Evolutionary conservation across 2,888 invertebrate species (phyloP), one percentile per base, ranked within the genome.

Genomic region (Xiphydria camelus): DNA sequence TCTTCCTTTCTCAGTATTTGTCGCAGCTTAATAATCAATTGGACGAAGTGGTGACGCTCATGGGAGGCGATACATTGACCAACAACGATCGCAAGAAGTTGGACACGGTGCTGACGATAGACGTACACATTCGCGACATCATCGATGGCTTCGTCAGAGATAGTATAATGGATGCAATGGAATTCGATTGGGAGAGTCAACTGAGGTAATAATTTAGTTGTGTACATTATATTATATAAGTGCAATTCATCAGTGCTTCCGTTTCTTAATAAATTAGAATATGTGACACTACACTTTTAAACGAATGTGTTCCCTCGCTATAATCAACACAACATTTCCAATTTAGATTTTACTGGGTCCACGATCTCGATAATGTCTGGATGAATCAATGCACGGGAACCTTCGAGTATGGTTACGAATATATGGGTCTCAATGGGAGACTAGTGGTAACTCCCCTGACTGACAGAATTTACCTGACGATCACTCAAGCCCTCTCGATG

Each of bases 171-270:
- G 89, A 91, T 59, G 85, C 86, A 0, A 80, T 85, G 48, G 94
- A 94, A 76, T 95, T 95, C 64, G 89, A 91, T 63, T 95, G 95
- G 95, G 94, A 94, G 75, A 92, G 92, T 65, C 94, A 95, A 74
- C 78, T 95, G 47, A 79, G 94, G 68, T 72, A 40, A 15, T 17
- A 21, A 21, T 35, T 2, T 29, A 29, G 12, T 29, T n/a, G n/a
- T n/a, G n/a, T n/a, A n/a, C n/a, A n/a, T n/a, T n/a, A n/a, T 31
- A 15, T 15, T 19, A n/a, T 4, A 1, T n/a, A 25, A 18, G 18
- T 17, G 4, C 12, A 18, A 12, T 9, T n/a, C 22, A 39, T 26
- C 7, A 26, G 6, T 7, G 9, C 18, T 10, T 14, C 2, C 12
- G 15, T 20, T 31, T 19, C 22, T 32, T 21, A 12, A 31, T n/a